These are phyloP conservation scores for Pterocles burchelli DNA, from an alignment of 2,113 vertebrate genomes.

Conservation along the genomic window DNA sequence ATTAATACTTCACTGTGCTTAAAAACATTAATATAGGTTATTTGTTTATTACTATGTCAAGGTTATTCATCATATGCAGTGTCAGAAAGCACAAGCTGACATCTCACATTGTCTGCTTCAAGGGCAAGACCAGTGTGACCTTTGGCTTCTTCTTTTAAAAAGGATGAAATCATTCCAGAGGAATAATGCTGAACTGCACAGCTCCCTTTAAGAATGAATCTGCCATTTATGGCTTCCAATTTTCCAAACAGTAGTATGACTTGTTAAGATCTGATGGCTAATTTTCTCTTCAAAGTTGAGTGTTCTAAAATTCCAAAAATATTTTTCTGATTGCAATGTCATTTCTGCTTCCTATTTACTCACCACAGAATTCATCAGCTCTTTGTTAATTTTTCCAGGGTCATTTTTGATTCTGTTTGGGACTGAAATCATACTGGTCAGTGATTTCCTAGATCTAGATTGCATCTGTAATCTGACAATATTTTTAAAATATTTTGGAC, in stretches of 20 bases:
- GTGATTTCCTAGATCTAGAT: background rate
- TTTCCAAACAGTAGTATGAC: background rate
- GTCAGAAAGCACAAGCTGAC: slow-evolving; percentile 73
- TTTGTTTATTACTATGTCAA: slow-evolving; percentile 68
- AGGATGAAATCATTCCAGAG: slow-evolving; percentile 64
- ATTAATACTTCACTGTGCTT: slow-evolving; percentile 9
- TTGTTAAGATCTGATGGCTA: slow-evolving; percentile 44
- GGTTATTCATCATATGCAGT: slow-evolving; percentile 67
- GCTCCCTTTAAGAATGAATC: slow-evolving; percentile 45
- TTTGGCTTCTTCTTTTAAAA: slow-evolving; percentile 68
- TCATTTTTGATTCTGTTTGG: background rate
- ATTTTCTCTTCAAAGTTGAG: slow-evolving; percentile 13
- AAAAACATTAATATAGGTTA: slow-evolving; percentile 32
- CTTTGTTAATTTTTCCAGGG: background rate
- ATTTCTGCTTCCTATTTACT: background rate
- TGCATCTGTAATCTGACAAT: background rate
- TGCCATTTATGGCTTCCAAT: slow-evolving; percentile 33
- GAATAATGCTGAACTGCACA: slow-evolving; percentile 36
- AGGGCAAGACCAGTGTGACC: slow-evolving; percentile 71
- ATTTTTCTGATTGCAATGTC: background rate
- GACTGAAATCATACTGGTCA: background rate
- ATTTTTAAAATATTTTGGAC: background rate
- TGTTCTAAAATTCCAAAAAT: background rate
- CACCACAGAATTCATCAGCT: background rate
- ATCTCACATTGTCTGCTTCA: slow-evolving; percentile 71